Evolutionary conservation across 1,140 invertebrate genomes (phyloP).

Genomic region (Argopecten irradians): DNA sequence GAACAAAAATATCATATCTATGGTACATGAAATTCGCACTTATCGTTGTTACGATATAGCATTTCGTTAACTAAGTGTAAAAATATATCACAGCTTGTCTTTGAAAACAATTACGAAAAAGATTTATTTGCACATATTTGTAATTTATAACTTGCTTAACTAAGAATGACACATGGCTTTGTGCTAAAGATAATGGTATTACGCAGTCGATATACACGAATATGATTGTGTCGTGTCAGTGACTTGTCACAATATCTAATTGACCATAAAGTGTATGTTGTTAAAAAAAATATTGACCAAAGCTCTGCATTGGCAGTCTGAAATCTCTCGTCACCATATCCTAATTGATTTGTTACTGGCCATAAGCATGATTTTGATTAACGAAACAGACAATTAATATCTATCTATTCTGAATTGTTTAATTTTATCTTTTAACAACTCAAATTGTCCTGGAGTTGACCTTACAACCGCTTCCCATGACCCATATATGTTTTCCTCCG

Average conservation of each 20-base stretch:
- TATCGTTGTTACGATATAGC: not conserved
- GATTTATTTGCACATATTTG: not conserved
- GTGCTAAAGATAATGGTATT: not conserved
- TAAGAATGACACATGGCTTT: not conserved
- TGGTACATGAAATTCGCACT: not conserved
- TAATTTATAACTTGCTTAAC: not conserved
- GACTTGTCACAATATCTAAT: not conserved
- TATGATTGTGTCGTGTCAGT: not conserved
- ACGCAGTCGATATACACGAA: not conserved
- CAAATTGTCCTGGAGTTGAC: not conserved
- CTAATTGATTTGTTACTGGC: slow-evolving; percentile 8
- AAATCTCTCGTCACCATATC: not conserved
- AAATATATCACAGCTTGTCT: slow-evolving; percentile 4
- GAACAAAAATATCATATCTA: not conserved
- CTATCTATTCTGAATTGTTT: slow-evolving; percentile 23
- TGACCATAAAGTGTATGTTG: not conserved
- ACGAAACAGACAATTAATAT: not conserved
- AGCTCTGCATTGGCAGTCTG: not conserved
- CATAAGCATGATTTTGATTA: not conserved
- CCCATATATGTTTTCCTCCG: slow-evolving; percentile 3
- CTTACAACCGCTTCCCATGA: not conserved
- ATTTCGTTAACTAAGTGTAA: not conserved
- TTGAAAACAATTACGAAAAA: not conserved
- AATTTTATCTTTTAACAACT: not conserved
- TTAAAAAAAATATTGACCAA: not conserved